Evolutionary conservation across 2,888 invertebrate genomes (phyloP), one percentile per base, ranked within the genome.

Genomic region (Amphipyra berbera): DNA sequence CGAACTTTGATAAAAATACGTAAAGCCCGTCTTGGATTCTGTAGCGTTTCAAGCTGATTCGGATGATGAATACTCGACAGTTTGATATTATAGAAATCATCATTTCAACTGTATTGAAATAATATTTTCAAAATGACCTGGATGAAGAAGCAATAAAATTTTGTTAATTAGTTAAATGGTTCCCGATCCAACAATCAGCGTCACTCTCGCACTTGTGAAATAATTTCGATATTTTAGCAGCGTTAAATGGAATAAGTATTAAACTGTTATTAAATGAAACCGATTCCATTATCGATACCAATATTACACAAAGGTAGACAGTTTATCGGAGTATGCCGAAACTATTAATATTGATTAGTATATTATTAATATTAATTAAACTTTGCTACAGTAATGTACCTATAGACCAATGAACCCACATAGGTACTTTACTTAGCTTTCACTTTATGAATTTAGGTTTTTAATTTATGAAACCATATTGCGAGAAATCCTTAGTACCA

Each of bases 101-200:
- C 2, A 30, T 30, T 30, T 30, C 21, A 30, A 30, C 30, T 4
- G n/a, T 1, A 12, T 45, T 27, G 12, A 12, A 45, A 13, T 37
- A 40, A 63, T 45, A 40, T 49, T 40, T 13, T 48, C 12, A 15
- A 37, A 63, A n/a, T n/a, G n/a, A n/a, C n/a, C n/a, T 48, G 15
- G 30, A 40, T n/a, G 27, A 2, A 14, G 15, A 13, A 45, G 40
- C 52, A 35, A 37, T 35, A 35, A 44, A 15, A 27, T 33, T n/a
- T n/a, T 15, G 15, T 45, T 57, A 42, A 46, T 44, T 58, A 58
- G 37, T 50, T 58, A 44, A 56, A 60, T 60, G 38, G 53, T 33
- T 55, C 45, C 15, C 35, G 30, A 52, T 41, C 38, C 27, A 41
- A 8, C 9, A 15, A 35, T 53, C 38, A 15, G 50, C 42, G 15